These are phyloP conservation scores for Petrolisthes cinctipes DNA, from an alignment of 2,888 invertebrate genomes.

Conservation along the genomic window DNA sequence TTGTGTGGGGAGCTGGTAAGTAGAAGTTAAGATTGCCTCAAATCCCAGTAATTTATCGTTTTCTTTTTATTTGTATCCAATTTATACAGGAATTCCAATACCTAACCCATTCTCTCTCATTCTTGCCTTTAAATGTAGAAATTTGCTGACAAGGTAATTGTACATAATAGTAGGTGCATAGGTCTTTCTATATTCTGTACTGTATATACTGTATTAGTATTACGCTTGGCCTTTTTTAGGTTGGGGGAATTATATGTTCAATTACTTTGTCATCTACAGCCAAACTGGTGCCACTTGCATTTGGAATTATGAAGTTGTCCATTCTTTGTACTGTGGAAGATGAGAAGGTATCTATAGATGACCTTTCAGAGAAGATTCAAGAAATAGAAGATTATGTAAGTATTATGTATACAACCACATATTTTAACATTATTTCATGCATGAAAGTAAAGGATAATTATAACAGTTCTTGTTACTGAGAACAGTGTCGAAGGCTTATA, in stretches of 20 bases:
- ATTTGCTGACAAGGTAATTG: too few relatives aligned
- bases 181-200: too few relatives aligned
- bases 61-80: too few relatives aligned
- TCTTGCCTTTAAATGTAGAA: too few relatives aligned
- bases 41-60: too few relatives aligned
- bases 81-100: too few relatives aligned
- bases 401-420: background rate
- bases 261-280: constrained; percentile 16
- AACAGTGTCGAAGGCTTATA: background rate
- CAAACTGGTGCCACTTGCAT: constrained; percentile 93
- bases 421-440: background rate
- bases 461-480: too few relatives aligned
- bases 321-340: constrained; percentile 97
- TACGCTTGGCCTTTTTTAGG: too few relatives aligned
- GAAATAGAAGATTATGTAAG: constrained; percentile 85
- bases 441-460: background rate
- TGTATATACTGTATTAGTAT: too few relatives aligned
- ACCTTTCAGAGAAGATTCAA: constrained; percentile 88
- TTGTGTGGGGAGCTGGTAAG: constrained; percentile 91
- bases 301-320: constrained; percentile 94
- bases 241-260: too few relatives aligned
- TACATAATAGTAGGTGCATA: too few relatives aligned
- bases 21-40: background rate
- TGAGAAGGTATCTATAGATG: constrained; percentile 93
- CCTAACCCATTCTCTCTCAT: too few relatives aligned